Percentiles rank a stretch among this genome's conserved stretches.
Evolutionary conservation across 2,888 invertebrate species (phyloP).

Genomic region (Allygus modestus): DNA sequence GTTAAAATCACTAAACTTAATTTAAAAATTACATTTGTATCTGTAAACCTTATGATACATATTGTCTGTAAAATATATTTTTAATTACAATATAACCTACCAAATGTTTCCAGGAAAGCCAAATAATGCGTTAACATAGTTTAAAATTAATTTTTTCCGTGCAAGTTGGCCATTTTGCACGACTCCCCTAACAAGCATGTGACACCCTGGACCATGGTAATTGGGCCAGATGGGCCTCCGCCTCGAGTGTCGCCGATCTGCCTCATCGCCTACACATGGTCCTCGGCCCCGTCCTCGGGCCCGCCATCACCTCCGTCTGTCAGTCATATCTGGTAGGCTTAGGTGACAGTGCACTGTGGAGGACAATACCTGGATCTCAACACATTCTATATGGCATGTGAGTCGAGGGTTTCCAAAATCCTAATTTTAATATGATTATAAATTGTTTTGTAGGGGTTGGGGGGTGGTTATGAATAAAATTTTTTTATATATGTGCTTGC

Average conservation of each 20-base stretch:
- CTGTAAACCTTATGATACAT: too few species aligned
- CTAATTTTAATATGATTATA: too few species aligned
- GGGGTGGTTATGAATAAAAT: too few species aligned
- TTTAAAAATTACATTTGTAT: too few species aligned
- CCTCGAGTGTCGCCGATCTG: constrained; percentile 23
- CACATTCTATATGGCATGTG: background rate
- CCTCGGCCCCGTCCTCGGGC: background rate
- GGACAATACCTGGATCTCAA: too few species aligned
- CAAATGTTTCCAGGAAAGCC: too few species aligned
- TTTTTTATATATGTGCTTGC: too few species aligned
- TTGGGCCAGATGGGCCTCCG: constrained; percentile 33
- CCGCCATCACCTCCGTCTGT: background rate
- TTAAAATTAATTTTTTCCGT: background rate
- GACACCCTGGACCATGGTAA: constrained; percentile 11
- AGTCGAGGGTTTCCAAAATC: background rate
- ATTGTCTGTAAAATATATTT: too few species aligned
- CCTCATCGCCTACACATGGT: constrained; percentile 35
- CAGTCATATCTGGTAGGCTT: background rate
- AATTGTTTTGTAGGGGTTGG: too few species aligned
- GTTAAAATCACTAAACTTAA: too few species aligned
- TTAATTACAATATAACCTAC: too few species aligned
- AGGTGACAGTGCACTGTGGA: background rate
- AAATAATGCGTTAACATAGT: too few species aligned
- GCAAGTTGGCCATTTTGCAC: constrained; percentile 1
- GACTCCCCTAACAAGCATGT: constrained; percentile 14